A percentile compares a stretch with the other conserved stretches of the same genome.
These are phyloP conservation scores for Trachelus tabidus DNA, from an alignment of 2,888 invertebrate species.

Conservation along the genomic window DNA sequence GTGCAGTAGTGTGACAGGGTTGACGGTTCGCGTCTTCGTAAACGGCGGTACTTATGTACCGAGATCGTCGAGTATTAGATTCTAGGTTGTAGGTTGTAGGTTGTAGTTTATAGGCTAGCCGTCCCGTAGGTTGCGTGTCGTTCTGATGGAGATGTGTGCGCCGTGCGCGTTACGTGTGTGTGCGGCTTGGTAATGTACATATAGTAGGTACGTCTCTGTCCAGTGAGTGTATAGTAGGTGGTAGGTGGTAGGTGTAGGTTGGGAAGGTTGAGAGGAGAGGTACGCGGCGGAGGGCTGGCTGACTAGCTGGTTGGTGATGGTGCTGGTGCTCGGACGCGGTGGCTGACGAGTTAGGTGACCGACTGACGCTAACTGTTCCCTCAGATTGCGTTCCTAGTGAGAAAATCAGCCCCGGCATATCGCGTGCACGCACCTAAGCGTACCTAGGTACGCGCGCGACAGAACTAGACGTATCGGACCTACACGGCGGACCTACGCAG, in stretches of 20 bases:
- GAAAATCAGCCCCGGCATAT: neutral
- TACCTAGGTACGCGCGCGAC: neutral
- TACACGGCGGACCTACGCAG: no score
- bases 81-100: conserved; percentile 1
- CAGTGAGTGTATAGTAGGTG: conserved; percentile 15
- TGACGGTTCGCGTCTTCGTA: neutral
- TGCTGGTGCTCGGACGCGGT: conserved; percentile 36
- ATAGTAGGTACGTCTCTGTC: conserved; percentile 10
- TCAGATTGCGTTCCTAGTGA: neutral
- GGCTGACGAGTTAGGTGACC: conserved; percentile 50
- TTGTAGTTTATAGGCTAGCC: neutral
- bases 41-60: neutral
- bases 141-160: conserved; percentile 10
- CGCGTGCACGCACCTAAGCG: conserved; percentile 5
- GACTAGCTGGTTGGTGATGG: conserved; percentile 9
- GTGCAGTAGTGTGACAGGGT: neutral
- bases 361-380: conserved; percentile 27
- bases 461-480: no score
- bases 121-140: conserved; percentile 1
- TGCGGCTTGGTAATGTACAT: conserved; percentile 15
- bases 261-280: conserved; percentile 44
- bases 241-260: conserved; percentile 47
- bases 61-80: neutral
- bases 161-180: conserved; percentile 17
- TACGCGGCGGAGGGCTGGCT: conserved; percentile 31